Evolutionary conservation across 2,797 vertebrate species (phyloP), one percentile per base, ranked within the genome.

Genomic region (Anguilla megastoma): DNA sequence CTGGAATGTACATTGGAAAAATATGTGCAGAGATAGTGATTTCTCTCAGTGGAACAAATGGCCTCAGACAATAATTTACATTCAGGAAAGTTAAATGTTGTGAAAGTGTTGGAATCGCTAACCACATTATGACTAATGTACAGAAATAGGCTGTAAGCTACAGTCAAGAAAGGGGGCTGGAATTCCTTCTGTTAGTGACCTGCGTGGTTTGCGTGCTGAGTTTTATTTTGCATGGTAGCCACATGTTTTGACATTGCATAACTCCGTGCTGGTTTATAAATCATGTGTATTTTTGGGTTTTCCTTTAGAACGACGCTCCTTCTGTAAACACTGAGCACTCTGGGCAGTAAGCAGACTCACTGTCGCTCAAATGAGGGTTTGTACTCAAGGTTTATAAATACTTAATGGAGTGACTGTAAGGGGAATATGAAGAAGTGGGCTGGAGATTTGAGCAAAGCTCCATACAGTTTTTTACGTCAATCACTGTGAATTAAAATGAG

Each of bases 191-290:
- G 87, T 89, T 89, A 91, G 89, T 92, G 93, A 94, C 94, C 93
- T 91, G 58, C 60, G 86, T 91, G 90, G 90, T 91, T 95, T 94
- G 95, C 95, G 94, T 96, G 96, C 95, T 90, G 93, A 36, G 93
- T 92, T 92, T 94, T 95, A 94, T 95, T 96, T 95, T 95, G 93
- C 92, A 86, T 94, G 89, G 92, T 86, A 89, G 90, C 94, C 95
- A 95, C 94, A 95, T 96, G 94, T 95, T 95, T 94, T 90, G 93
- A 90, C 91, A 91, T 94, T 95, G 90, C 95, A 92, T 95, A 95
- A 95, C 94, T 94, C 91, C 90, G 90, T 90, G 91, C 90, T 88
- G 90, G 93, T 95, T 94, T 94, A 92, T 94, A 95, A 95, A 94
- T 94, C 92, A 91, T 89, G 90, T 92, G 91, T 91, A 92, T 93